Evolutionary conservation across 1,140 invertebrate genomes (phyloP), one percentile per base, ranked within the genome.

Genomic region (Rhagoletis zephyria): DNA sequence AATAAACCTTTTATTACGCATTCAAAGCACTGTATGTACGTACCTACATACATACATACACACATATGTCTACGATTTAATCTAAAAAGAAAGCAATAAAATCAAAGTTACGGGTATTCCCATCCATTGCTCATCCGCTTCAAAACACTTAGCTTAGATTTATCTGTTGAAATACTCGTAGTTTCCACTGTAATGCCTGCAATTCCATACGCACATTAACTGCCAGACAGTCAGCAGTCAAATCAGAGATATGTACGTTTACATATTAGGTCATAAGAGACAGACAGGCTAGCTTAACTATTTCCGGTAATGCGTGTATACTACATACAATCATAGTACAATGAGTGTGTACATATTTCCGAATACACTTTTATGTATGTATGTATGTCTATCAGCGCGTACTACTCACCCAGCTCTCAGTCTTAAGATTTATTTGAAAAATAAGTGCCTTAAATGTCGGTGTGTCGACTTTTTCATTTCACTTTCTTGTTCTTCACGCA

Each of bases 201-300:
- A 40, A 67, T 67, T 67, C 64, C 40, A 67, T 67, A 67, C 64
- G 64, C 64, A 67, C 64, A 67, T 67, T 67, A 67, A 40, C 64
- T 67, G 64, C 30, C 64, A 30, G 19, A 67, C 51, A 56, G 51
- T 56, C 64, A 67, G 19, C 19, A 67, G 64, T 40, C 19, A 67
- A 30, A 30, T 40, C 64, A 3, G 64, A 67, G 64, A 30, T 67
- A 30, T 30, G 30, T 30, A 30, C 30, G 30, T 30, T 30, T 30
- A 30, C 30, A 30, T 30, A 19, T 40, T 40, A 9, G 19, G 10
- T 40, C 64, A 14, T 6, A 7, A 9, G 51, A 56, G 51, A 67
- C 40, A 67, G 30, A 12, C 64, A 40, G 9, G 12, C 64, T 3
- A 40, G 4, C n/a, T 30, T 30, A 30, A 65, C 64, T 65, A 65